Percentiles rank a stretch among this genome's conserved stretches.
Conservation (phyloP, 2,888 invertebrate genomes). For the Coleophora flavipennella region DNA sequence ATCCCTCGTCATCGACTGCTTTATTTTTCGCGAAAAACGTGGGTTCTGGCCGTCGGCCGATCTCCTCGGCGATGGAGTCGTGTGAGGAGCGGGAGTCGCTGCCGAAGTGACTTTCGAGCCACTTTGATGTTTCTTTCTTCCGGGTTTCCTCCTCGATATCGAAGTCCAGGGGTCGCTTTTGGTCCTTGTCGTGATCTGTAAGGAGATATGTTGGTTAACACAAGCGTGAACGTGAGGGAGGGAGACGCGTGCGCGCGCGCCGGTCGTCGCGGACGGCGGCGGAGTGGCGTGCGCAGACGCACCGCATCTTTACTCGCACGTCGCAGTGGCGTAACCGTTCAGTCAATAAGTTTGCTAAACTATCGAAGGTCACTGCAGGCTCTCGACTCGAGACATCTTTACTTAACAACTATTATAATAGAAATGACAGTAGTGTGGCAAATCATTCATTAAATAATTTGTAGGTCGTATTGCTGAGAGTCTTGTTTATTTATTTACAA, state of each 20-base stretch:
- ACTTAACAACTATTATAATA: constrained; percentile 41
- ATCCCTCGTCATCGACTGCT: constrained; percentile 57
- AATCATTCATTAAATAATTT: constrained; percentile 54
- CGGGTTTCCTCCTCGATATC: constrained; percentile 91
- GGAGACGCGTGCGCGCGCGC: constrained; percentile 42
- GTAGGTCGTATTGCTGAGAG: constrained; percentile 34
- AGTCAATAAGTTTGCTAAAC: constrained; percentile 68
- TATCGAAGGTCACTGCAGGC: constrained; percentile 62
- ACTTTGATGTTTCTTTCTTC: constrained; percentile 91
- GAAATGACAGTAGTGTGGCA: constrained; percentile 35
- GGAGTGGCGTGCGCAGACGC: constrained; percentile 42
- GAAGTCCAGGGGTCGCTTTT: constrained; percentile 86
- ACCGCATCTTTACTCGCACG: constrained; percentile 35
- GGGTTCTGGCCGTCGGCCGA: constrained; percentile 75
- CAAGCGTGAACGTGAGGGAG: constrained; percentile 7
- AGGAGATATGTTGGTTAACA: constrained; percentile 36
- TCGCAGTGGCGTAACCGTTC: constrained; percentile 55
- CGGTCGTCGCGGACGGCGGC: constrained; percentile 34
- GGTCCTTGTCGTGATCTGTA: constrained; percentile 80
- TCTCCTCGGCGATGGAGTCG: constrained; percentile 78
- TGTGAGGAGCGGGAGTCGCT: constrained; percentile 86
- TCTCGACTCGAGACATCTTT: constrained; percentile 48
- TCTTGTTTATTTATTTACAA: constrained; percentile 23
- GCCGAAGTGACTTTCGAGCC: constrained; percentile 93
- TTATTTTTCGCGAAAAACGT: constrained; percentile 84